Evolutionary conservation across 2,797 vertebrate species (phyloP), one percentile per base, ranked within the genome.

Genomic region (Nyctalus aviator): DNA sequence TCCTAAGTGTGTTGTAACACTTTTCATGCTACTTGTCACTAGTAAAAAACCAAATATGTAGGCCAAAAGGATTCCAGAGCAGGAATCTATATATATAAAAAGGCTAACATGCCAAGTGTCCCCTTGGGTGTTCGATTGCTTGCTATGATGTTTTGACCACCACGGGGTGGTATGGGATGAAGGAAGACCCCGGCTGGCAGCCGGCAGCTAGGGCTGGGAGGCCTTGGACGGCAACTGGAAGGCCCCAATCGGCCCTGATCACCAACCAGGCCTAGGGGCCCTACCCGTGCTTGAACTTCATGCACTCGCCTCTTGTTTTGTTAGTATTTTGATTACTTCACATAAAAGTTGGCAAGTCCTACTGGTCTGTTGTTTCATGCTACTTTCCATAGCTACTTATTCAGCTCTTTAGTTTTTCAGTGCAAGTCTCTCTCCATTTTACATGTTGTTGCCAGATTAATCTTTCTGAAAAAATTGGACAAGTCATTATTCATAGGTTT

Each of bases 401-500:
- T 88, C 7, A 18, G 21, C 53, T 71, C 46, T 72, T 59, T 55
- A 41, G 35, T 53, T 88, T 90, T 88, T 64, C 7, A 68, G n/a
- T 21, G n/a, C 13, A 27, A 92, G n/a, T 64, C 23, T 89, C 41
- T 72, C 50, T 88, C 14, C 35, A 17, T 64, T 88, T 77, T 66
- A 86, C 14, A 53, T 59, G 32, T 35, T 82, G 44, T 32, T n/a
- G 23, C 23, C 25, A 71, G 69, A 64, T 57, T 78, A 84, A 62
- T 50, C 21, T 72, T 90, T 86, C 35, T 84, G 64, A 90, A 93
- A 9, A 35, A 53, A 27, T 27, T 73, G 50, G 20, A 64, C 41
- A 69, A 69, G 75, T 91, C 41, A 35, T 53, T 87, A 92, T 83
- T 64, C 48, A 27, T 62, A 88, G 50, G 3, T 41, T 87, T 94